Base-by-base conservation (phyloP, 2,113 vertebrate genomes). In the Willisornis vidua region DNA sequence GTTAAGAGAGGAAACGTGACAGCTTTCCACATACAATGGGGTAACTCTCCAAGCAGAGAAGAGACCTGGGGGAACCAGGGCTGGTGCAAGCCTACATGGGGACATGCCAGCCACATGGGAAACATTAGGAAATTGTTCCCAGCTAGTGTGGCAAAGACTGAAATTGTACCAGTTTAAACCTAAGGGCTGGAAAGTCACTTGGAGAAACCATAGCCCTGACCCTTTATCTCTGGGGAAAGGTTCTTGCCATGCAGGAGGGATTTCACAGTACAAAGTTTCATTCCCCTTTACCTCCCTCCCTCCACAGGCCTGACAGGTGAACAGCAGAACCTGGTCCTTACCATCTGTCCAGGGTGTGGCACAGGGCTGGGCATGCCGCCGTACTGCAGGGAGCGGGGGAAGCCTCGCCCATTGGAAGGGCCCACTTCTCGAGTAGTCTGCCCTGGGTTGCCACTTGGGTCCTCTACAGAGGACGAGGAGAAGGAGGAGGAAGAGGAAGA, bases 351-450 rank as follows among this genome's bases (percentile, higher is more conserved):
- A 4, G 98, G 90, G 82, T 97, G 96, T 23, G 97, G 93, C 43
- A 97, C 87, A 12, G 96, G 97, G 87, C 66, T 96, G 67, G 98
- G 96, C 94, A 97, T 97, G 70, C 98, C 94, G 0, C 97, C 79
- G 1, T 96, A 98, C n/a, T 97, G 98, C 77, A 98, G 97, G 31
- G 96, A 96, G 18, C 72, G 96, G 48, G 97, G 96, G 61, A 98
- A 97, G 66, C 96, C 95, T 72, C 97, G 96, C 29, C 94, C 96
- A 0, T 98, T 98, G 48, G 97, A 93, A 41, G 98, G 79, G 11
- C 97, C 97, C n/a, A 91, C 97, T 45, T 97, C 95, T 94, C 97
- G 97, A 80, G 97, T 10, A 24, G 80, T 89, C 39, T 96, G 97
- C 29, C 65, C 3, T 10, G 96, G 12, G n/a, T 94, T 90, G 59